A percentile compares a stretch with the other conserved stretches of the same genome.
Evolutionary conservation across 2,888 invertebrate species (phyloP).

Genomic region (Allolobophora icterica): DNA sequence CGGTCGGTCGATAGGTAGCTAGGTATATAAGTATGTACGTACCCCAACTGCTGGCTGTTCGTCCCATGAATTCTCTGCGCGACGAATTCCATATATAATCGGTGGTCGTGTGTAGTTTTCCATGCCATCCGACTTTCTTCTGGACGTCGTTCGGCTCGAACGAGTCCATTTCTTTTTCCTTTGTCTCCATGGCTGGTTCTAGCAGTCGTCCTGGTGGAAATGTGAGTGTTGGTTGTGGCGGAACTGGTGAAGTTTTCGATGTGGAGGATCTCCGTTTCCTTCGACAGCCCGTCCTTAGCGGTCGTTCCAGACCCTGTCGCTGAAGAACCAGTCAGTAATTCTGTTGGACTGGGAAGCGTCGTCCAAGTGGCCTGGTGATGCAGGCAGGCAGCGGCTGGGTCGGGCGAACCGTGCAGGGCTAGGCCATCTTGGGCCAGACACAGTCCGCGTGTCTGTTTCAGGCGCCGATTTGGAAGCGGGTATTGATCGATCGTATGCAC

Average conservation of each 20-base stretch:
- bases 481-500: not conserved
- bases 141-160: constrained; percentile 23
- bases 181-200: not conserved
- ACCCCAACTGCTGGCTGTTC: constrained; percentile 87
- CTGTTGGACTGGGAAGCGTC: not conserved
- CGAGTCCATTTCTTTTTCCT: not conserved
- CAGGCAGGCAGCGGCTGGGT: not conserved
- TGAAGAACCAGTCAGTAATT: not conserved
- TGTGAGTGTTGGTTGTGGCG: too few species aligned
- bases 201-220: too few species aligned
- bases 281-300: not conserved
- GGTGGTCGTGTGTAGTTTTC: constrained; percentile 31
- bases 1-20: not conserved
- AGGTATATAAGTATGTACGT: constrained; percentile 39
- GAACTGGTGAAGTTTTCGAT: not conserved
- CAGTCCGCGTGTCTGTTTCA: not conserved
- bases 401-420: not conserved
- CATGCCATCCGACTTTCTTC: constrained; percentile 21
- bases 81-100: constrained; percentile 88
- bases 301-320: not conserved
- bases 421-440: not conserved
- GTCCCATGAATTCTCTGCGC: constrained; percentile 87
- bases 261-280: not conserved
- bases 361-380: not conserved
- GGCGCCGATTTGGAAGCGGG: not conserved